These are phyloP conservation scores for Melitaea athalia DNA, from an alignment of 2,888 invertebrate species.

Conservation along the genomic window DNA sequence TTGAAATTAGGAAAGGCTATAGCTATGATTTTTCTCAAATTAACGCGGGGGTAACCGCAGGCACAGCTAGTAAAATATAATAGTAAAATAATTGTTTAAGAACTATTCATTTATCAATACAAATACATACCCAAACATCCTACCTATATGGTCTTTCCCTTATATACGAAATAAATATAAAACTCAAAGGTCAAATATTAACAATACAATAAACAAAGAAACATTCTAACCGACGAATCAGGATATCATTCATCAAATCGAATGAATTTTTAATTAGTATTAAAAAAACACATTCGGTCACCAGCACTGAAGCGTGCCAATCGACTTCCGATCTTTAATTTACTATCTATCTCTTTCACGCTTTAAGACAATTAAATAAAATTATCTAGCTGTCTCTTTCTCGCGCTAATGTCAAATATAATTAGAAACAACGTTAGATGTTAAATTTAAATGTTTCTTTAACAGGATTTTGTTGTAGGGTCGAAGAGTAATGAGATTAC, in stretches of 20 bases:
- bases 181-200: too few species aligned
- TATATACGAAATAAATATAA: background rate
- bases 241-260: slow-evolving; percentile 35
- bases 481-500: background rate
- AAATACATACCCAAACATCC: background rate
- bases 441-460: background rate
- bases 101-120: too few species aligned
- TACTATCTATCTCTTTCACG: slow-evolving; percentile 48
- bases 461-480: background rate
- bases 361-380: slow-evolving; percentile 33
- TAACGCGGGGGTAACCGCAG: too few species aligned
- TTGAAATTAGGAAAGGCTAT: too few species aligned
- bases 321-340: slow-evolving; percentile 74
- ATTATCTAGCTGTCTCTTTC: slow-evolving; percentile 48
- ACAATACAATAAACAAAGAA: background rate
- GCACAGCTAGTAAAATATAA: too few species aligned
- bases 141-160: background rate
- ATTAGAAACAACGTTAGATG: slow-evolving; percentile 3
- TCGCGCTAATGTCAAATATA: slow-evolving; percentile 30
- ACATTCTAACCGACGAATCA: background rate
- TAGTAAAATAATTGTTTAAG: too few species aligned
- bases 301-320: slow-evolving; percentile 76
- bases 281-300: slow-evolving; percentile 70
- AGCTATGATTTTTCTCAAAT: too few species aligned
- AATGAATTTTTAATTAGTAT: slow-evolving; percentile 74